Percentiles rank a stretch among this genome's conserved stretches.
phyloP scores from a whole-genome alignment of 2,888 invertebrate species.

The Nysson spinosus region DNA sequence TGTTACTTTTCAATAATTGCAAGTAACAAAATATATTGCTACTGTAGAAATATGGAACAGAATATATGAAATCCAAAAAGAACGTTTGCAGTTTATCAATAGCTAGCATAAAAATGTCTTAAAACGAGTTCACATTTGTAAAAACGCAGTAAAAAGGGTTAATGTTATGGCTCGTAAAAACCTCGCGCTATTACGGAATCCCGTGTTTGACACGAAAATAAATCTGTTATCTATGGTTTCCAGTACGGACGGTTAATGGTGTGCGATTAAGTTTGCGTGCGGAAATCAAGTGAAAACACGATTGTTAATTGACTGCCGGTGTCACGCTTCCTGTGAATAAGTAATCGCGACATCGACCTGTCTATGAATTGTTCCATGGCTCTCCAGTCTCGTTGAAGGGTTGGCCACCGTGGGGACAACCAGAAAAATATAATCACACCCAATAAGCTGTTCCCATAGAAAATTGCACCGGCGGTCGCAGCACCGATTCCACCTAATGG shows the following conservation, averaged over 20 bases:
- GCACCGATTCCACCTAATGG: conserved; percentile 69
- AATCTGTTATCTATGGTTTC: conserved; percentile 14
- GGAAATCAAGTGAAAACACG: conserved; percentile 7
- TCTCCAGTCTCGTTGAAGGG: conserved; percentile 71
- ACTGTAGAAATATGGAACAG: too few species aligned
- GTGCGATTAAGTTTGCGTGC: conserved; percentile 10
- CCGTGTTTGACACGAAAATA: conserved; percentile 3
- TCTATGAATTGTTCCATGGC: conserved; percentile 71
- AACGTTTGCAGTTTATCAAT: too few species aligned
- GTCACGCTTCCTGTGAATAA: not conserved
- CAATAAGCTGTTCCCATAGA: conserved; percentile 73
- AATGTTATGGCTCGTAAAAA: too few species aligned
- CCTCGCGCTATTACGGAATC: too few species aligned
- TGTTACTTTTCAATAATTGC: too few species aligned
- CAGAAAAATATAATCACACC: conserved; percentile 69
- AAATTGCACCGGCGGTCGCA: conserved; percentile 73
- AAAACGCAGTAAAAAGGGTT: too few species aligned
- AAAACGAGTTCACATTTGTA: too few species aligned
- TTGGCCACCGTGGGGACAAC: conserved; percentile 70
- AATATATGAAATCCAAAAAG: too few species aligned
- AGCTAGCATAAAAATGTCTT: too few species aligned
- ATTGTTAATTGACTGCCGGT: conserved; percentile 11
- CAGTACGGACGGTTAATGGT: not conserved
- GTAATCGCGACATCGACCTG: conserved; percentile 55
- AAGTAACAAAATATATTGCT: too few species aligned